Percentiles rank a stretch among this genome's conserved stretches.
phyloP scores from a whole-genome alignment of 1,140 invertebrate genomes.

The Drosophila fuyamai region DNA sequence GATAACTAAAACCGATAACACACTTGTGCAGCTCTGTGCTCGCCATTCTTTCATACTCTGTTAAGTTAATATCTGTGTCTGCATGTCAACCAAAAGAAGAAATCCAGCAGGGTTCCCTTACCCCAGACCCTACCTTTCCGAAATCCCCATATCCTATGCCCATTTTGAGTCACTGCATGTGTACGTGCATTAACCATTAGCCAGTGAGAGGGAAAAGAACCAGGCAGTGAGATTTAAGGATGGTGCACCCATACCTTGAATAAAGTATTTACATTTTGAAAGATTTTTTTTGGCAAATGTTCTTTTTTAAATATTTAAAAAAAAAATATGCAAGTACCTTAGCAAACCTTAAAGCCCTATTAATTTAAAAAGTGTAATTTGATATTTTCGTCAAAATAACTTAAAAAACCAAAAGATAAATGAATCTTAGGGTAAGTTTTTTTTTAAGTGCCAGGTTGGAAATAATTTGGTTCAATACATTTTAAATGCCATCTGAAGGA shows the following conservation, averaged over 20 bases:
- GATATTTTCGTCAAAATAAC: too few relatives aligned
- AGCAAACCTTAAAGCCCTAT: too few relatives aligned
- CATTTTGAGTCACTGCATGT: constrained; percentile 19
- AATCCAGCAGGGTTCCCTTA: constrained; percentile 17
- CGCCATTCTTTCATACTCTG: constrained; percentile 32
- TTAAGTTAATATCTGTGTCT: constrained; percentile 36
- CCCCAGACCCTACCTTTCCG: constrained; percentile 10
- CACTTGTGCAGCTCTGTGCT: constrained; percentile 22
- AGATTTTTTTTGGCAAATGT: too few relatives aligned
- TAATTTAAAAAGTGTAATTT: too few relatives aligned
- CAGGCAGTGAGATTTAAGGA: constrained; percentile 10
- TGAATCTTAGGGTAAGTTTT: too few relatives aligned
- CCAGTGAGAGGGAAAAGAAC: constrained; percentile 4
- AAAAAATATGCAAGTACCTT: too few relatives aligned
- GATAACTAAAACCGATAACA: constrained; percentile 44
- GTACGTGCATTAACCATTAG: constrained; percentile 18
- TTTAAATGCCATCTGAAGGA: too few relatives aligned
- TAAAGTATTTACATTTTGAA: too few relatives aligned
- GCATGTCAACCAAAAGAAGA: constrained; percentile 25
- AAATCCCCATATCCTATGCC: neutral
- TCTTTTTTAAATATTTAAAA: too few relatives aligned
- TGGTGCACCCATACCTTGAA: constrained; percentile 2
- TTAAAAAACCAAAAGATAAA: too few relatives aligned
- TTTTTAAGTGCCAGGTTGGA: too few relatives aligned
- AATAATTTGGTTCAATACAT: too few relatives aligned